Percentiles rank a stretch among this genome's conserved stretches.
These are phyloP conservation scores for Lophius americanus DNA, from an alignment of 2,797 vertebrate species.

Conservation along the genomic window DNA sequence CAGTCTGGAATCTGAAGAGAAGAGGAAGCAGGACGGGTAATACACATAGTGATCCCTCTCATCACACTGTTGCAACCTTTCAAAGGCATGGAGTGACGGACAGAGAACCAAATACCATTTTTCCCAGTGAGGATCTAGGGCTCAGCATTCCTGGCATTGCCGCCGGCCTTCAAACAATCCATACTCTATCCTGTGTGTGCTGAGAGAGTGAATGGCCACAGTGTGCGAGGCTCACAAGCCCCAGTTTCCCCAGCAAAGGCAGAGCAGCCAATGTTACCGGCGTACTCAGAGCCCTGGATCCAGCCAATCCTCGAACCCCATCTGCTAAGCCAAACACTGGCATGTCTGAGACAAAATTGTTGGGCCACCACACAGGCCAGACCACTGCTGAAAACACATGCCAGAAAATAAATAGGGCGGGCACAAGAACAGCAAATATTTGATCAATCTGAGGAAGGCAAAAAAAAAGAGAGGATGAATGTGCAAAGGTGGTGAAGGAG, in stretches of 20 bases:
- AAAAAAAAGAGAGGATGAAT: slow-evolving; percentile 55
- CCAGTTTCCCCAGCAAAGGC: slow-evolving; percentile 52
- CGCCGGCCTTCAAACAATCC: slow-evolving; percentile 73
- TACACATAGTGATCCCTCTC: slow-evolving; percentile 67
- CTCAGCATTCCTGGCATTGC: slow-evolving; percentile 79
- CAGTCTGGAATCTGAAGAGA: slow-evolving; percentile 63
- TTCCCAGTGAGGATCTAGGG: slow-evolving; percentile 73
- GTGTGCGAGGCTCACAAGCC: slow-evolving; percentile 67
- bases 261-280: slow-evolving; percentile 59
- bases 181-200: slow-evolving; percentile 75
- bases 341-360: slow-evolving; percentile 72
- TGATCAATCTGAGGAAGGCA: slow-evolving; percentile 65
- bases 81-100: slow-evolving; percentile 40
- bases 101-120: slow-evolving; percentile 49
- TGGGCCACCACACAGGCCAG: slow-evolving; percentile 50
- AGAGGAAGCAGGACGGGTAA: slow-evolving; percentile 66
- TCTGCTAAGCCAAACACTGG: slow-evolving; percentile 76
- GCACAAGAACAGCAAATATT: slow-evolving; percentile 79
- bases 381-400: slow-evolving; percentile 71
- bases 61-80: slow-evolving; percentile 55
- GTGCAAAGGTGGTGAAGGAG: slow-evolving; percentile 26
- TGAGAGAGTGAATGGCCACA: slow-evolving; percentile 70
- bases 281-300: slow-evolving; percentile 49
- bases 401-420: slow-evolving; percentile 74
- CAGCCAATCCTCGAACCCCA: slow-evolving; percentile 52